phyloP scores from a whole-genome alignment of 2,888 invertebrate species.

The Papilio demoleus region DNA sequence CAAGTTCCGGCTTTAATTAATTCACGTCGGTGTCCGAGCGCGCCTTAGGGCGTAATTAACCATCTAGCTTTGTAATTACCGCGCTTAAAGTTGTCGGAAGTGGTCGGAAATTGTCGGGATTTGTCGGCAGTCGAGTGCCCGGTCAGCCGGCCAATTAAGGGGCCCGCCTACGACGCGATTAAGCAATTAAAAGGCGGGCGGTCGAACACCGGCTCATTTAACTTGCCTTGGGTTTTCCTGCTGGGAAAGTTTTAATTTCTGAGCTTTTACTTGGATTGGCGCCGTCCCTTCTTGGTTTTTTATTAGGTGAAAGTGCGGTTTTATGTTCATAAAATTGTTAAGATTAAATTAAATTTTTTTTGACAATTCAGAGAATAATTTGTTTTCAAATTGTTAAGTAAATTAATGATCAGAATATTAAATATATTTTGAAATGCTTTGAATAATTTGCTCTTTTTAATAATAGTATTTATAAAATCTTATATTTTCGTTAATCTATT shows the following conservation, averaged over 20 bases:
- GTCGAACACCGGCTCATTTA: conserved; percentile 74
- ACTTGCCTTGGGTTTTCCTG: conserved; percentile 67
- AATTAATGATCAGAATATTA: not conserved
- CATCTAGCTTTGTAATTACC: conserved; percentile 82
- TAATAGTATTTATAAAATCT: not conserved
- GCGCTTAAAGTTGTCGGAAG: conserved; percentile 62
- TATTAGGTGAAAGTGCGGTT: conserved; percentile 40
- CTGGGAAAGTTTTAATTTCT: conserved; percentile 63
- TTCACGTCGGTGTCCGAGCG: conserved; percentile 65
- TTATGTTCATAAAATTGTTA: conserved; percentile 11
- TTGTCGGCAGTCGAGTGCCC: conserved; percentile 74
- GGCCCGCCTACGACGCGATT: conserved; percentile 74
- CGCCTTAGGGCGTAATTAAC: conserved; percentile 77
- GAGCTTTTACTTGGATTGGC: conserved; percentile 47
- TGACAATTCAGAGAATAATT: not conserved
- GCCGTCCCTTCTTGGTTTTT: conserved; percentile 45
- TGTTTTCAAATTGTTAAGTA: not conserved
- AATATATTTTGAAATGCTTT: too few relatives aligned
- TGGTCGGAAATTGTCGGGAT: conserved; percentile 67
- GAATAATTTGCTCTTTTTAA: not conserved
- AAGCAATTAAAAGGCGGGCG: conserved; percentile 81
- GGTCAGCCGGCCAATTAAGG: conserved; percentile 73
- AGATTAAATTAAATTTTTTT: conserved; percentile 3
- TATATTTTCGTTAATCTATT: too few relatives aligned
- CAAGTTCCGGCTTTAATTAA: conserved; percentile 69